These are phyloP conservation scores for Silurus asotus DNA, from an alignment of 2,113 vertebrate genomes.

Conservation along the genomic window DNA sequence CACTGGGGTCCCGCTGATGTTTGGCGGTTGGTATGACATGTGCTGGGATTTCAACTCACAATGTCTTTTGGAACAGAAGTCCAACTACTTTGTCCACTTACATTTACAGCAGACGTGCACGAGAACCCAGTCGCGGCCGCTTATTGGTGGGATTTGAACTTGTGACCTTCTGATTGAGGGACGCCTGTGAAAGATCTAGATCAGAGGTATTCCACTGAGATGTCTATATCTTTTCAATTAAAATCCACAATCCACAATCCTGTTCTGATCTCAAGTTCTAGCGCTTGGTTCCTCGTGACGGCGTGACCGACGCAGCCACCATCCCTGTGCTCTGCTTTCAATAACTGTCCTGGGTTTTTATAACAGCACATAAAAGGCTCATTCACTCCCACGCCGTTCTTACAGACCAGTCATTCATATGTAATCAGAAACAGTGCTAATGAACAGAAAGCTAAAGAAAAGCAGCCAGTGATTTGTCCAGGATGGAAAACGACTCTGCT, in stretches of 20 bases:
- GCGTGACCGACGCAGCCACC: neutral
- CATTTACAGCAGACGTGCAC: no score
- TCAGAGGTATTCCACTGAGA: neutral
- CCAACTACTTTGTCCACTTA: no score
- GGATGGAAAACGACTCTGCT: conserved; percentile 43
- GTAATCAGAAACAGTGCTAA: conserved; percentile 62
- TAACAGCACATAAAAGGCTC: conserved; percentile 68
- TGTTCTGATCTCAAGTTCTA: neutral
- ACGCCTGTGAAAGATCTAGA: neutral
- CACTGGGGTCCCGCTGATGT: no score
- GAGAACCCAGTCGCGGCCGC: no score
- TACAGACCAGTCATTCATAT: conserved; percentile 66
- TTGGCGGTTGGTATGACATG: no score
- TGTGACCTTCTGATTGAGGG: neutral
- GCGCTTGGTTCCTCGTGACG: neutral
- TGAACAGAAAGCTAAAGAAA: conserved; percentile 52
- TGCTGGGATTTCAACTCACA: no score
- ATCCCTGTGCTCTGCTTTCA: conserved; percentile 62
- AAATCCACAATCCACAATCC: neutral
- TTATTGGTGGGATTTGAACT: no score
- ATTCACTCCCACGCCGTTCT: conserved; percentile 52
- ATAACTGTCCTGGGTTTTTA: conserved; percentile 68
- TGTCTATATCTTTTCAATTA: neutral
- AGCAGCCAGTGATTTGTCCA: conserved; percentile 45
- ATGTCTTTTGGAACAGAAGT: no score